phyloP scores from a whole-genome alignment of 2,888 invertebrate genomes.

The Polietes domitor region DNA sequence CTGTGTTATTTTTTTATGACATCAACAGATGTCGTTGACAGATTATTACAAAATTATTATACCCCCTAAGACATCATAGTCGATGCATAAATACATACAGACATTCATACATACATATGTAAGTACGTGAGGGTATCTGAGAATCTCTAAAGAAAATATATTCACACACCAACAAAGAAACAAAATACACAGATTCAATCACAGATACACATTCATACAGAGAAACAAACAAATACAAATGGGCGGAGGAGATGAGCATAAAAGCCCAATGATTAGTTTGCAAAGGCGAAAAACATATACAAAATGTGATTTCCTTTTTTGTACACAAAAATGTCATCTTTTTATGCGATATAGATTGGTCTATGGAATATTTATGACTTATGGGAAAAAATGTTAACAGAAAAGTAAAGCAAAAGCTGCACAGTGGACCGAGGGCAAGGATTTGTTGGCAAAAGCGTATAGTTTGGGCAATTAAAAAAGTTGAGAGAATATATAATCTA shows the following conservation, averaged over 20 bases:
- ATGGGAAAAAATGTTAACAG: background rate
- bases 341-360: conserved; percentile 5
- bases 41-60: conserved; percentile 81
- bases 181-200: conserved; percentile 23
- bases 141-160: conserved; percentile 1
- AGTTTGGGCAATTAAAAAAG: no score
- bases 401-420: no score
- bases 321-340: background rate
- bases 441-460: no score
- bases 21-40: conserved; percentile 80
- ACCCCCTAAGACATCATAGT: conserved; percentile 70
- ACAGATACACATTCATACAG: conserved; percentile 3
- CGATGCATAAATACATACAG: conserved; percentile 27
- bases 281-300: background rate
- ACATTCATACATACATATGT: conserved; percentile 31
- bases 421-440: no score
- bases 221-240: background rate
- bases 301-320: conserved; percentile 3
- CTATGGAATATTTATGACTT: background rate
- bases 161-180: background rate
- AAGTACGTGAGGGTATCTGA: conserved; percentile 58
- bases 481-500: no score
- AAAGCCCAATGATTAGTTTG: conserved; percentile 5
- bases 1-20: conserved; percentile 76
- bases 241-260: background rate